Percentiles rank a stretch among this genome's conserved stretches.
phyloP scores from a whole-genome alignment of 2,113 vertebrate species.

The Microtus ochrogaster region DNA sequence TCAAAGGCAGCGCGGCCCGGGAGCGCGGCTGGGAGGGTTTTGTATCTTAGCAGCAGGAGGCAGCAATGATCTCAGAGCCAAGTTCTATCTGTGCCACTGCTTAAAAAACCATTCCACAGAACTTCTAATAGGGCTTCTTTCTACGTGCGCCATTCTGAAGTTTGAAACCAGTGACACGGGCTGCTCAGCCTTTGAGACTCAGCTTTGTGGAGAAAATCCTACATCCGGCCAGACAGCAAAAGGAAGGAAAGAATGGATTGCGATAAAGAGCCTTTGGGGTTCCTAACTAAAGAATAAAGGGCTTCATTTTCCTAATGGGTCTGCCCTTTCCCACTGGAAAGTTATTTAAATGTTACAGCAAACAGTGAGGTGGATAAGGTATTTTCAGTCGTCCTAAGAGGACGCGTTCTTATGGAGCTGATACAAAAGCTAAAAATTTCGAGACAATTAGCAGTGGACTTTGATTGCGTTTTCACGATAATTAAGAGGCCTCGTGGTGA shows the following conservation, averaged over 20 bases:
- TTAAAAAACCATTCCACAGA: conserved; percentile 70
- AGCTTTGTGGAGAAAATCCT: conserved; percentile 76
- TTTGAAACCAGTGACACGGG: conserved; percentile 69
- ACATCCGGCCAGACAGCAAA: conserved; percentile 63
- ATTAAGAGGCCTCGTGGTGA: background rate
- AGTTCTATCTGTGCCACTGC: conserved; percentile 67
- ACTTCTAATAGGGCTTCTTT: conserved; percentile 72
- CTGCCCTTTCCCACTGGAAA: background rate
- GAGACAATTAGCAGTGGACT: background rate
- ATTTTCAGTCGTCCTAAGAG: conserved; percentile 23
- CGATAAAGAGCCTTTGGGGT: conserved; percentile 12
- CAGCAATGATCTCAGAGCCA: conserved; percentile 58
- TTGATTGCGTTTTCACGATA: conserved; percentile 47
- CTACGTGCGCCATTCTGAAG: conserved; percentile 76
- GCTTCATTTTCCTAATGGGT: conserved; percentile 51
- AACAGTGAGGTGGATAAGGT: background rate
- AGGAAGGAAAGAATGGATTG: conserved; percentile 52
- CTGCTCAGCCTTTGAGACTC: conserved; percentile 78
- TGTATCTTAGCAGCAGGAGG: conserved; percentile 76
- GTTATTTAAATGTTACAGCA: background rate
- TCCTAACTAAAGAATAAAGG: conserved; percentile 28
- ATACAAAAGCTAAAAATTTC: background rate
- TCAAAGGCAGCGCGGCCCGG: conserved; percentile 71
- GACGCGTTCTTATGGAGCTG: fast-evolving
- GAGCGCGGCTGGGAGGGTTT: conserved; percentile 71